Conservation (phyloP, 1,140 invertebrate genomes). For the Samia ricini region DNA sequence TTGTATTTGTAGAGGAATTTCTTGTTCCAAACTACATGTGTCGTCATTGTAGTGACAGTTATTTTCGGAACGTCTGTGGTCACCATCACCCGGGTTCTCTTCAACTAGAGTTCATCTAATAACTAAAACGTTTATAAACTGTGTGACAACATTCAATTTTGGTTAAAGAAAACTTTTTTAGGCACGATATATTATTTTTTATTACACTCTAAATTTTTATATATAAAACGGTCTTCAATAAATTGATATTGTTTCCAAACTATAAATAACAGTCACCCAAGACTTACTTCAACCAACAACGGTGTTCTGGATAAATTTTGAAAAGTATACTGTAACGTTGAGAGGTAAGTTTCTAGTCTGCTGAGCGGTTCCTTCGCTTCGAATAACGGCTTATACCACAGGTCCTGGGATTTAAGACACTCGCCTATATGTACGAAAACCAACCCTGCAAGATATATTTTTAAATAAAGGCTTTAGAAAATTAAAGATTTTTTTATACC, state of each 20-base stretch:
- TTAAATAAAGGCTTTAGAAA: background rate
- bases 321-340: background rate
- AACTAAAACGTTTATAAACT: too few relatives aligned
- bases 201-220: too few relatives aligned
- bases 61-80: too few relatives aligned
- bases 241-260: background rate
- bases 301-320: background rate
- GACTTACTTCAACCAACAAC: background rate
- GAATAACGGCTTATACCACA: slow-evolving; percentile 5
- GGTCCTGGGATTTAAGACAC: background rate
- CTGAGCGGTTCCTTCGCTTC: background rate
- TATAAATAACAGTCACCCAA: background rate
- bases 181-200: too few relatives aligned
- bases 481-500: background rate
- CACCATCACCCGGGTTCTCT: too few relatives aligned
- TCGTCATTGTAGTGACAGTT: too few relatives aligned
- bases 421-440: slow-evolving; percentile 24
- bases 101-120: too few relatives aligned
- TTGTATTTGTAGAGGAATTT: too few relatives aligned
- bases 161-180: too few relatives aligned
- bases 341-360: slow-evolving; percentile 3
- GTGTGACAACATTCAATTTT: too few relatives aligned
- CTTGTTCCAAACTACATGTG: too few relatives aligned
- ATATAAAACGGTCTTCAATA: background rate
- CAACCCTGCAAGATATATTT: slow-evolving; percentile 18